Percentiles rank a stretch among this genome's conserved stretches.
phyloP scores from a whole-genome alignment of 2,113 vertebrate genomes.

The Colinus virginianus region DNA sequence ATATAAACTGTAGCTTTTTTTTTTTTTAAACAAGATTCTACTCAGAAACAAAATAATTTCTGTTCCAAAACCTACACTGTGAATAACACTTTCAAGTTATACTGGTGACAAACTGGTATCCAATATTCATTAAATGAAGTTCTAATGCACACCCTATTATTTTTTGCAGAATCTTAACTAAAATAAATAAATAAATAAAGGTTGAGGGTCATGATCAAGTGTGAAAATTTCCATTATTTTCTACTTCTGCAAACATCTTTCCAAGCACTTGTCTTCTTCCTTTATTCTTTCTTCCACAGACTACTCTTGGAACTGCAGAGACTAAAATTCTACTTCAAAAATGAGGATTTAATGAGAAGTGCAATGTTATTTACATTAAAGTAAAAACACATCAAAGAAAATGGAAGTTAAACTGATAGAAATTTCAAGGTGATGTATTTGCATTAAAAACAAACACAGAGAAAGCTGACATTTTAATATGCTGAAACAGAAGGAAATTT shows the following conservation, averaged over 20 bases:
- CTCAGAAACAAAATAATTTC: neutral
- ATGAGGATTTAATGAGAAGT: neutral
- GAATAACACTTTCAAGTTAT: neutral
- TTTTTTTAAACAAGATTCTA: neutral
- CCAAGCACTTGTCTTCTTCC: neutral
- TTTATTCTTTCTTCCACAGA: neutral
- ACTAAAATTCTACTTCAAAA: neutral
- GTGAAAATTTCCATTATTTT: neutral
- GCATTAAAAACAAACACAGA: conserved; percentile 30
- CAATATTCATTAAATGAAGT: neutral
- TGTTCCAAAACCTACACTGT: neutral
- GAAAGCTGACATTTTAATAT: conserved; percentile 26
- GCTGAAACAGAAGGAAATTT: conserved; percentile 32
- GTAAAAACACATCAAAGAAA: neutral
- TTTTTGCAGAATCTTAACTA: neutral
- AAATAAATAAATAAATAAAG: neutral
- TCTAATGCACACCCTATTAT: neutral
- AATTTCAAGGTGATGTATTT: neutral
- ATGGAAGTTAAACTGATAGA: neutral
- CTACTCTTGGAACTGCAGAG: neutral
- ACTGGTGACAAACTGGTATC: neutral
- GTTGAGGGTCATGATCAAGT: neutral
- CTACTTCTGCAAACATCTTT: neutral
- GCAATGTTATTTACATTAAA: neutral
- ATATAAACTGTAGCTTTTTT: neutral